These are phyloP conservation scores for Gasterosteus aculeatus DNA, from an alignment of 2,113 vertebrate genomes.

Conservation along the genomic window DNA sequence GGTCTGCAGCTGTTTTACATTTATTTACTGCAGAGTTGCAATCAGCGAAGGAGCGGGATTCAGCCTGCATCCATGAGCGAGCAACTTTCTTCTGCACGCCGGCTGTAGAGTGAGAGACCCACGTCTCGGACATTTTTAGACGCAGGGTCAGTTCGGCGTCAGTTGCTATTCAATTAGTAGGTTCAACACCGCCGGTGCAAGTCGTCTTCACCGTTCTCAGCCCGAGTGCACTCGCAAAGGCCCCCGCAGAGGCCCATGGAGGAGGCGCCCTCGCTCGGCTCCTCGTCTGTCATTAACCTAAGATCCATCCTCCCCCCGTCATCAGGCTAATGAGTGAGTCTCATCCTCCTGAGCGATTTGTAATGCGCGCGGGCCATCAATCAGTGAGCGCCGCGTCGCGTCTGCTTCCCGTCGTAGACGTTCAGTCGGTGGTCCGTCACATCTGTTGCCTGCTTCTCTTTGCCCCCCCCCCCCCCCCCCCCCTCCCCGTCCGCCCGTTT, in stretches of 20 bases:
- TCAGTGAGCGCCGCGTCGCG: conserved; percentile 17
- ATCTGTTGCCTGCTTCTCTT: not conserved
- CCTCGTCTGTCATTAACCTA: conserved; percentile 66
- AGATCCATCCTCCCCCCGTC: conserved; percentile 48
- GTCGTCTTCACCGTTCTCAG: conserved; percentile 19
- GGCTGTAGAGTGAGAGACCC: too few species aligned
- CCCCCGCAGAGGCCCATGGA: conserved; percentile 26
- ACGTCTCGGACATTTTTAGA: not conserved
- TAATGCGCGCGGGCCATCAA: conserved; percentile 58
- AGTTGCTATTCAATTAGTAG: not conserved
- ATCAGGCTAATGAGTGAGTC: conserved; percentile 66
- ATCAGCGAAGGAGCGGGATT: conserved; percentile 13
- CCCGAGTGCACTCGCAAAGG: conserved; percentile 44
- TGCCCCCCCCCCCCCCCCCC: not conserved
- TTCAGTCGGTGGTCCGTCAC: not conserved
- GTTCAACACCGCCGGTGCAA: conserved; percentile 5
- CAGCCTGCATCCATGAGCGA: conserved; percentile 13
- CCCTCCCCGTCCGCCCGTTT: not conserved
- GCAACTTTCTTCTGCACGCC: conserved; percentile 5
- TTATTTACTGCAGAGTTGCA: conserved; percentile 53
- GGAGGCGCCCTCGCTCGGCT: conserved; percentile 54
- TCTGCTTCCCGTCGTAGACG: conserved; percentile 6
- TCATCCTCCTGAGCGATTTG: conserved; percentile 54
- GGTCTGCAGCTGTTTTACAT: conserved; percentile 62
- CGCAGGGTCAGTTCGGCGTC: not conserved